These are phyloP conservation scores for Cetonia aurata DNA, from an alignment of 2,888 invertebrate species.

Conservation along the genomic window DNA sequence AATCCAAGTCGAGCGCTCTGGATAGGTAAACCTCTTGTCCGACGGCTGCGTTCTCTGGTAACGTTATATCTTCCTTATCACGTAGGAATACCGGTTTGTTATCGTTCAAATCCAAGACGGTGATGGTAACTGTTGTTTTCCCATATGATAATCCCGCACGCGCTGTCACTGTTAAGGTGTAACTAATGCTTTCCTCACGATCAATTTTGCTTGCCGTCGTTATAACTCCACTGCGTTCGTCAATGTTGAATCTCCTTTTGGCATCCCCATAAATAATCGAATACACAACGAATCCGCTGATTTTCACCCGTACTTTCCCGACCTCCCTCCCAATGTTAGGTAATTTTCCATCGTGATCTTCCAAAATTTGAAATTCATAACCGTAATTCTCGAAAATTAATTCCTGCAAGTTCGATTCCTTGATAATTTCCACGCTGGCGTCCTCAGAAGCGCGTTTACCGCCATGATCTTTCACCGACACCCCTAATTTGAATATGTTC, in stretches of 20 bases:
- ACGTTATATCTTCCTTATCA: conserved; percentile 82
- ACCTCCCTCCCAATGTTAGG: conserved; percentile 78
- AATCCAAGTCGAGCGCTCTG: conserved; percentile 88
- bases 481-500: conserved; percentile 78
- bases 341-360: conserved; percentile 79
- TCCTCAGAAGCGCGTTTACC: conserved; percentile 79
- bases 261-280: conserved; percentile 86
- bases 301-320: conserved; percentile 78
- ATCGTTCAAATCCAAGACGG: conserved; percentile 90
- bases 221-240: conserved; percentile 83
- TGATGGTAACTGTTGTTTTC: conserved; percentile 83
- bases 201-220: conserved; percentile 85
- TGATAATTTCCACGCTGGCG: conserved; percentile 85
- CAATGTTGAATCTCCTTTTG: conserved; percentile 82
- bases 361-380: conserved; percentile 85
- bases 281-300: conserved; percentile 72
- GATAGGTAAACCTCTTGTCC: conserved; percentile 94
- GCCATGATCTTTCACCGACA: conserved; percentile 87
- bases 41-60: conserved; percentile 92
- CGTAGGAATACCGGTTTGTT: conserved; percentile 87
- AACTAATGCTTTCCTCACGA: conserved; percentile 83
- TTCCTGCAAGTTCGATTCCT: conserved; percentile 78
- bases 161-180: conserved; percentile 85
- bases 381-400: conserved; percentile 83
- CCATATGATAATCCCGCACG: conserved; percentile 82